A percentile compares a stretch with the other conserved stretches of the same genome.
phyloP scores from a whole-genome alignment of 2,888 invertebrate species.

The Stictocephala bisonia region DNA sequence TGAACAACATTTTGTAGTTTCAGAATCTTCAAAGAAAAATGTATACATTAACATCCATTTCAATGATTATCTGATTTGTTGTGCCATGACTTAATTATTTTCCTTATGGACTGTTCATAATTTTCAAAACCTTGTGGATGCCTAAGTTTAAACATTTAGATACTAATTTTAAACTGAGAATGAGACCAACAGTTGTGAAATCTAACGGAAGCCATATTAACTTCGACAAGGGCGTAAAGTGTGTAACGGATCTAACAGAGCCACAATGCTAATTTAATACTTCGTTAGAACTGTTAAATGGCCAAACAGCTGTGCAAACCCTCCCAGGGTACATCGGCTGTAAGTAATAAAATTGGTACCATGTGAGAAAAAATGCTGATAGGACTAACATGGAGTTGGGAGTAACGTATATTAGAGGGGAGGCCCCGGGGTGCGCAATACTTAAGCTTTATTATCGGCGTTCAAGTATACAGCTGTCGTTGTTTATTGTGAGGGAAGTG shows the following conservation, averaged over 20 bases:
- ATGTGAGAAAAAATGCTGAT: constrained; percentile 39
- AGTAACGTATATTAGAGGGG: constrained; percentile 19
- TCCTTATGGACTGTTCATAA: not conserved
- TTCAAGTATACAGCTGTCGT: constrained; percentile 37
- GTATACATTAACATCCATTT: too few relatives aligned
- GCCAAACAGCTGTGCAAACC: constrained; percentile 21
- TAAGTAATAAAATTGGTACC: constrained; percentile 37
- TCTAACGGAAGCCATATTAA: too few relatives aligned
- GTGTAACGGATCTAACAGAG: too few relatives aligned
- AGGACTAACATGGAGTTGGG: constrained; percentile 28
- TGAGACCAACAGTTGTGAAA: too few relatives aligned
- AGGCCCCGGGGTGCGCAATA: not conserved
- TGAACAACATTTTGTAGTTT: too few relatives aligned
- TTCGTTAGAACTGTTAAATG: not conserved
- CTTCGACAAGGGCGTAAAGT: too few relatives aligned
- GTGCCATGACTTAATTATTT: too few relatives aligned
- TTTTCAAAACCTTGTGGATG: not conserved
- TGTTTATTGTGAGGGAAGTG: not conserved
- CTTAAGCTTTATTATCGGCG: constrained; percentile 36
- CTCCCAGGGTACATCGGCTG: constrained; percentile 4
- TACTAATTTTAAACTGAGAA: too few relatives aligned
- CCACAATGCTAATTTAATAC: not conserved
- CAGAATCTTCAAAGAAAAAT: too few relatives aligned
- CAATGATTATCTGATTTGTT: too few relatives aligned
- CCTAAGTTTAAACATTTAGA: too few relatives aligned